Evolutionary conservation across 30 jellyfish, hydroid and myxozoan genomes (phyloP), one percentile per base, ranked within the genome.

Genomic region (Sanderia malayensis): DNA sequence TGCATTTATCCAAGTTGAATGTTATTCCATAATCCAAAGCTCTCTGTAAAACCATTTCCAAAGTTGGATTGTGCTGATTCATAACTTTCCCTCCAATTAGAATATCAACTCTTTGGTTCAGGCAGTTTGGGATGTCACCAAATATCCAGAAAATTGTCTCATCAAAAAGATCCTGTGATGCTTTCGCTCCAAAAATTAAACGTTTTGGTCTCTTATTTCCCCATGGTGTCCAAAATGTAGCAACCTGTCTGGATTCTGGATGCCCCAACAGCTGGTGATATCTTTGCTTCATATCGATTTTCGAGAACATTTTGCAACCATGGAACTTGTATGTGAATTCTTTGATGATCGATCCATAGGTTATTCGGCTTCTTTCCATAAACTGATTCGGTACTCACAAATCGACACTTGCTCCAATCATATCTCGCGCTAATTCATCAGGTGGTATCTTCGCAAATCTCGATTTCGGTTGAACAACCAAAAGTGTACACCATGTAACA

Each of bases 401-500:
- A 7, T 26, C 74, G 29, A 23, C 58, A 23, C 58, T 23, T 53
- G 74, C 74, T 26, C 57, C 21, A 26, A 25, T 62, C 74, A 62
- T 62, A 26, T 62, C 58, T 62, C 58, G 74, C 26, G 3, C 21
- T 0, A 62, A 27, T 10, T 20, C 58, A 4, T 62, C 74, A 9
- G 29, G 7, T 11, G 52, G 24, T 27, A 27, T 62, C 21, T 62
- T 44, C 0, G 32, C 25, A 31, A 62, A 62, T 7, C 58, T 62
- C 32, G 74, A 57, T 62, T 62, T 62, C 19, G 0, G 74, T 28
- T 62, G 74, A 1, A 28, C 74, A 62, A 62, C 74, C 29, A 62
- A 53, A 62, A 28, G 74, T 20, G 74, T 27, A 62, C 74, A 62
- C 74, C 74, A 60, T 60, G 72, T 60, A 31, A 57, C 17, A 62